Conservation (phyloP, 2,113 vertebrate genomes). For the Silurus asotus region DNA sequence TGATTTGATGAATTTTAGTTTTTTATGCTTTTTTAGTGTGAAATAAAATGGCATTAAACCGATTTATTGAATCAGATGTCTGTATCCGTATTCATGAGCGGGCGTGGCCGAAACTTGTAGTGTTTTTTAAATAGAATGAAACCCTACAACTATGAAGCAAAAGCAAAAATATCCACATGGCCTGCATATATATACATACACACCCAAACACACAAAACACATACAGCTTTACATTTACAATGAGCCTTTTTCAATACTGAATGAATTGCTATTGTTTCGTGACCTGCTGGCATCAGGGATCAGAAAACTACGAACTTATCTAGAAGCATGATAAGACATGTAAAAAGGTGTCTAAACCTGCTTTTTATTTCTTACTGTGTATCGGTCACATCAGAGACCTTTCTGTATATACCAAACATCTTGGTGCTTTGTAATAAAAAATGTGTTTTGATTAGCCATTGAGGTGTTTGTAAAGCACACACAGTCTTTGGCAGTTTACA, state of each 20-base stretch:
- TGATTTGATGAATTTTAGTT: too few relatives aligned
- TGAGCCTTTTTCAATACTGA: not conserved
- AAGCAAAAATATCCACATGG: not conserved
- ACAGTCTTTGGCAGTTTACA: not conserved
- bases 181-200: too few relatives aligned
- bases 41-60: not conserved
- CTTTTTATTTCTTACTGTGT: not conserved
- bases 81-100: not conserved
- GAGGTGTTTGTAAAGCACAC: not conserved
- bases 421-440: not conserved
- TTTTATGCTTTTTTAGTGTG: not conserved
- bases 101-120: not conserved
- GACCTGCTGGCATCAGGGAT: not conserved
- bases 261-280: not conserved
- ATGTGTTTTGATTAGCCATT: not conserved
- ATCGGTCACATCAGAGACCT: not conserved
- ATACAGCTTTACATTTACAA: not conserved
- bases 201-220: too few relatives aligned
- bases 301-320: not conserved
- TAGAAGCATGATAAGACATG: not conserved
- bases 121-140: not conserved
- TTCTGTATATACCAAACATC: not conserved
- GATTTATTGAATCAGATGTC: not conserved
- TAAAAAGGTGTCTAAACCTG: conserved; percentile 20
- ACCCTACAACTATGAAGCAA: not conserved